Evolutionary conservation across 2,113 vertebrate genomes (phyloP).

Genomic region (Alligator sinensis): DNA sequence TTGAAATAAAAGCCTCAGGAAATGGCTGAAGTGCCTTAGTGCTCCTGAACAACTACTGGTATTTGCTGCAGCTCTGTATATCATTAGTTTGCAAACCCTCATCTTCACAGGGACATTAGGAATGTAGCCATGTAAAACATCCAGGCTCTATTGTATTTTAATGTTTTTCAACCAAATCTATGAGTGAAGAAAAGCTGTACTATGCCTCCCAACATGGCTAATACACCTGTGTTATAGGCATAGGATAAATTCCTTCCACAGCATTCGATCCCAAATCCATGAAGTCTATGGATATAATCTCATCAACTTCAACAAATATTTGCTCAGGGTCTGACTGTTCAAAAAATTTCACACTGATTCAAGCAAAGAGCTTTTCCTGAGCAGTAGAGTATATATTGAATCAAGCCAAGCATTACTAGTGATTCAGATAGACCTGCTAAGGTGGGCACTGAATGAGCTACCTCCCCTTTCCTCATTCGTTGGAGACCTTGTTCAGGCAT

Average conservation of each 20-base stretch:
- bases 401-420: not conserved
- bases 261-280: not conserved
- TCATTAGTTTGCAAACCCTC: too few relatives aligned
- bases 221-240: not conserved
- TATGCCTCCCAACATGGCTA: not conserved
- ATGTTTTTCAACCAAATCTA: conserved; percentile 27
- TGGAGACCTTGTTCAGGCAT: not conserved
- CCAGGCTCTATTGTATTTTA: conserved; percentile 26
- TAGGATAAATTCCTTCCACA: not conserved
- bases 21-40: too few relatives aligned
- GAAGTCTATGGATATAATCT: not conserved
- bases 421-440: not conserved
- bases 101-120: too few relatives aligned
- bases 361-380: not conserved
- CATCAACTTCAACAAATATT: not conserved
- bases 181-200: not conserved
- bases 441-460: not conserved
- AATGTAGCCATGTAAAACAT: not conserved
- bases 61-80: too few relatives aligned
- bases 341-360: not conserved
- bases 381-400: not conserved
- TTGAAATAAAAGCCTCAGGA: too few relatives aligned
- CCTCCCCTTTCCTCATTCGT: not conserved
- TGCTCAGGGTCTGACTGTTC: not conserved
- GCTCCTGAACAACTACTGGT: too few relatives aligned